Evolutionary conservation across 2,888 invertebrate species (phyloP), one percentile per base, ranked within the genome.

Genomic region (Phaedon cochleariae): DNA sequence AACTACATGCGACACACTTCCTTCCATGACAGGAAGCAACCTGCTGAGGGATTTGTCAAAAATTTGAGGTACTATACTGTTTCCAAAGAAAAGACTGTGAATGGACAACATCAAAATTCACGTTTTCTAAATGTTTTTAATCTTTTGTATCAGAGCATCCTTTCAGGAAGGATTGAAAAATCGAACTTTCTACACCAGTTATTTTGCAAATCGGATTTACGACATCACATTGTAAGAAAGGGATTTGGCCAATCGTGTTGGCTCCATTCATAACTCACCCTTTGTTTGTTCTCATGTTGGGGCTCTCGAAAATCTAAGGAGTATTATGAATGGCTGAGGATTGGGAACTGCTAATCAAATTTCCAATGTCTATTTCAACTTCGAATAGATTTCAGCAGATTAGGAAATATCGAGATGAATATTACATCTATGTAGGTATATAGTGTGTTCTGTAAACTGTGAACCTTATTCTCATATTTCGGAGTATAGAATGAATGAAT

Each of bases 161-260:
- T 41, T 41, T 41, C 41, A 41, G 41, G 22, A 53, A 59, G 49
- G 21, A 37, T 55, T 60, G 49, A 52, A 62, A 67, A 64, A 57
- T 64, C 49, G 64, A 67, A 64, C 67, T 62, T 62, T 67, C 67
- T 64, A 64, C 67, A 64, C 64, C 64, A 67, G 64, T 64, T 64
- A 41, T 51, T 58, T 41, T 31, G 9, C 55, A 64, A 67, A 67
- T 67, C 61, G 67, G 67, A 67, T 67, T 67, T 64, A 58, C n/a
- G n/a, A n/a, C 59, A 58, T 57, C 58, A 58, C 45, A 52, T 64
- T 64, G 29, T 15, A 41, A 51, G 45, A 46, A 58, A 61, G 61
- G 29, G 20, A 61, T 58, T 55, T 53, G 55, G 20, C 41, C 15
- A 41, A 41, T 41, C 15, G 41, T 4, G 41, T 41, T 41, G 3